These are phyloP conservation scores for Podabrus alpinus DNA, from an alignment of 2,888 invertebrate genomes.

Conservation along the genomic window DNA sequence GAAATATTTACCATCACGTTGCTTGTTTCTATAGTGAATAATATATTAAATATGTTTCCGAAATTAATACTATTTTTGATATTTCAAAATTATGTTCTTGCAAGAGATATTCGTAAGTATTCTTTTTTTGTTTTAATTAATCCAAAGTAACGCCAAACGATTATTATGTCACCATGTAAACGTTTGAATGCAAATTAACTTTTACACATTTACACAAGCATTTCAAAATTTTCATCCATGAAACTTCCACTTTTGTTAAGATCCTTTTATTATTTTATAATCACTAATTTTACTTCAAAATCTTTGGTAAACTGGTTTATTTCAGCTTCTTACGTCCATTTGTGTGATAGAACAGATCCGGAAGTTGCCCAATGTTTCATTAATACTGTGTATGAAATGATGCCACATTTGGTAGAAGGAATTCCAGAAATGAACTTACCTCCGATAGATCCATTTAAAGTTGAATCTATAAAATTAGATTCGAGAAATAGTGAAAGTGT, in stretches of 20 bases:
- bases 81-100: not conserved
- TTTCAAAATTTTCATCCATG: too few relatives aligned
- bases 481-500: not conserved
- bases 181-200: too few relatives aligned
- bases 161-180: too few relatives aligned
- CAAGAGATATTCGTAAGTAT: not conserved
- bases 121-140: not conserved
- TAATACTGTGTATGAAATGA: constrained; percentile 40
- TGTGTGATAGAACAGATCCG: constrained; percentile 42
- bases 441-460: constrained; percentile 43
- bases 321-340: constrained; percentile 25
- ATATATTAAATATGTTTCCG: not conserved
- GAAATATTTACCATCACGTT: not conserved
- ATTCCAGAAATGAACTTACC: constrained; percentile 47
- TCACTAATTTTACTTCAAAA: not conserved
- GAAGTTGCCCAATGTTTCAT: constrained; percentile 45
- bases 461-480: constrained; percentile 37
- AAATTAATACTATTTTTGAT: not conserved
- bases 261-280: too few relatives aligned
- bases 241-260: too few relatives aligned
- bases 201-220: too few relatives aligned
- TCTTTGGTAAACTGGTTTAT: not conserved
- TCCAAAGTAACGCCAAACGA: not conserved
- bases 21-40: not conserved
- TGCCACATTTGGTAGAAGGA: constrained; percentile 43